These are phyloP conservation scores for Gobionotothen gibberifrons DNA, from an alignment of 2,797 vertebrate genomes.

Conservation along the genomic window DNA sequence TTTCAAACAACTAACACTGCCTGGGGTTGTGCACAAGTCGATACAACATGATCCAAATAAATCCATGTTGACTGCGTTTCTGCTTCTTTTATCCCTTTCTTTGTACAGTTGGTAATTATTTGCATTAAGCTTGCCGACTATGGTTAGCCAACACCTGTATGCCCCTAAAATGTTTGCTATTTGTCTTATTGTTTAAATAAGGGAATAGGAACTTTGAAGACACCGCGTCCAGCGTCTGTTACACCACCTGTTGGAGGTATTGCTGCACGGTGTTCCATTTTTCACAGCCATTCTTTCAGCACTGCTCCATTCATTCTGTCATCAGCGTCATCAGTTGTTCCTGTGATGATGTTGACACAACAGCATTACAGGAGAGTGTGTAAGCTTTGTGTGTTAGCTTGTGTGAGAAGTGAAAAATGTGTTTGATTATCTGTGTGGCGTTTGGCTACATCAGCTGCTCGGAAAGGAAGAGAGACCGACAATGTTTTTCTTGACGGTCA, in stretches of 20 bases:
- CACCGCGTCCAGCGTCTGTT: slow-evolving; percentile 31
- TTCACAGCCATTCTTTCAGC: slow-evolving; percentile 48
- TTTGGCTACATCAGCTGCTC: too few relatives aligned
- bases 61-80: slow-evolving; percentile 1
- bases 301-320: slow-evolving; percentile 47
- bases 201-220: not conserved
- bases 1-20: not conserved
- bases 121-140: not conserved
- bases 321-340: slow-evolving; percentile 45
- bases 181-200: not conserved
- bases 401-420: too few relatives aligned
- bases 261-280: slow-evolving; percentile 30
- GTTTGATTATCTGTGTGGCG: not conserved
- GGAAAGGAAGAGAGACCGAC: not conserved
- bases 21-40: slow-evolving; percentile 12
- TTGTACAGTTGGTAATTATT: not conserved
- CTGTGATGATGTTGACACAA: slow-evolving; percentile 48
- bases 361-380: slow-evolving; percentile 11
- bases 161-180: not conserved
- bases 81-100: not conserved
- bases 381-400: not conserved
- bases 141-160: not conserved
- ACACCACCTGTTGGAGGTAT: slow-evolving; percentile 29
- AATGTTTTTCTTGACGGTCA: slow-evolving; percentile 23
- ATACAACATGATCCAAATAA: slow-evolving; percentile 4